Conservation (phyloP, 2,888 invertebrate species). For the Panzeria rudis region DNA sequence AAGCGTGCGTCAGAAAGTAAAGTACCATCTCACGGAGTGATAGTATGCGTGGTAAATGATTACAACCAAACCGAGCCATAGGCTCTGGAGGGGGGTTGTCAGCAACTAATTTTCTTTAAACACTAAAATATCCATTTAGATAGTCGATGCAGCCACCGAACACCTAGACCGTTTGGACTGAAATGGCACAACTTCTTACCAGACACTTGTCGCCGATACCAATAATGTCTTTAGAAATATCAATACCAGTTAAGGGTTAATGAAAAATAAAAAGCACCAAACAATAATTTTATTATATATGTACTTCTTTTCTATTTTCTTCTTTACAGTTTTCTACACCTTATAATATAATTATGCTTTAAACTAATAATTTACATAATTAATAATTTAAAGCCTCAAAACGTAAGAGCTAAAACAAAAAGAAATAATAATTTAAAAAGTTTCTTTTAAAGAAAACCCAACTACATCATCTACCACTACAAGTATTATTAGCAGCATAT, state of each 20-base stretch:
- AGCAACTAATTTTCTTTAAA: no score
- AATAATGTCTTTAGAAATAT: no score
- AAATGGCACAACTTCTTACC: no score
- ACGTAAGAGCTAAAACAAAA: conserved; percentile 9
- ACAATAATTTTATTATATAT: not conserved
- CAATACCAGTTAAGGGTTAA: not conserved
- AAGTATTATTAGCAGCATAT: conserved; percentile 74
- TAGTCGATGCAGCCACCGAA: no score
- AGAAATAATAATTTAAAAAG: conserved; percentile 1
- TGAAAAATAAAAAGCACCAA: not conserved
- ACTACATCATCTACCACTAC: conserved; percentile 66
- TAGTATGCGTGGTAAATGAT: no score
- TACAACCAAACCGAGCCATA: no score
- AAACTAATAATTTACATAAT: conserved; percentile 47
- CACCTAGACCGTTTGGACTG: no score
- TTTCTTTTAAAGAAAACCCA: conserved; percentile 8
- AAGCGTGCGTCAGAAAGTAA: no score
- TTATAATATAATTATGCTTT: conserved; percentile 36
- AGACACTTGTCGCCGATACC: no score
- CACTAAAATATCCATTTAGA: no score
- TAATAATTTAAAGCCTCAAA: conserved; percentile 34
- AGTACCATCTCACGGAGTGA: no score
- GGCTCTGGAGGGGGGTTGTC: no score
- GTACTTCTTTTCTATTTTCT: conserved; percentile 4
- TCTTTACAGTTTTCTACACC: conserved; percentile 64